Evolutionary conservation across 2,797 vertebrate species (phyloP).

Genomic region (Sebastes jordani): DNA sequence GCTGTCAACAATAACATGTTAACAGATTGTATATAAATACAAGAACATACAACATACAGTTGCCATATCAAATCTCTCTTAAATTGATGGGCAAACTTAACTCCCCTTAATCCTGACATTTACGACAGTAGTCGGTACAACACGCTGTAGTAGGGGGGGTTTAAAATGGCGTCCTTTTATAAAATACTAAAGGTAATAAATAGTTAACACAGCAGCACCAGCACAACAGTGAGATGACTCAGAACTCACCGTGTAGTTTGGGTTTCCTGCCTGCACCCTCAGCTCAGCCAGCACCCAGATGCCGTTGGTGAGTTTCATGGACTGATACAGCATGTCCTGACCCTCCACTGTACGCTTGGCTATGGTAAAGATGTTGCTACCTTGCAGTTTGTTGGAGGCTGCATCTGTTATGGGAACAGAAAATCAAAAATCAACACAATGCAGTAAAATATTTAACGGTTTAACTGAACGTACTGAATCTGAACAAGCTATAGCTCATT

Average conservation of each 20-base stretch:
- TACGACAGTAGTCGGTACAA: background rate
- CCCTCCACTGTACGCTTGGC: constrained; percentile 94
- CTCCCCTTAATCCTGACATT: background rate
- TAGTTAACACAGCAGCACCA: background rate
- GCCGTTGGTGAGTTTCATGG: constrained; percentile 93
- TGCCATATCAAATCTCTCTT: background rate
- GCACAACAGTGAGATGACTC: background rate
- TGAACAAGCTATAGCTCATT: background rate
- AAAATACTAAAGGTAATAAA: background rate
- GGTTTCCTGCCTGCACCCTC: constrained; percentile 88
- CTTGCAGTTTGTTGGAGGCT: constrained; percentile 90
- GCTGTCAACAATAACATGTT: background rate
- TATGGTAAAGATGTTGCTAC: constrained; percentile 95
- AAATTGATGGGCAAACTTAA: background rate
- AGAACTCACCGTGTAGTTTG: constrained; percentile 87
- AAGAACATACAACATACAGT: background rate
- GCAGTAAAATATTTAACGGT: background rate
- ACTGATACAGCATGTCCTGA: constrained; percentile 99
- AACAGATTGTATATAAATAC: background rate
- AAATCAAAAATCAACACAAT: background rate
- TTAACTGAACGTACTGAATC: background rate
- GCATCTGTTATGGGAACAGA: constrained; percentile 79
- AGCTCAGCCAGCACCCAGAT: constrained; percentile 97
- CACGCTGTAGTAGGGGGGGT: background rate
- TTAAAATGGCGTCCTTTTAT: background rate